Base-by-base conservation (phyloP, 2,888 invertebrate genomes). In the Protonemura montana region DNA sequence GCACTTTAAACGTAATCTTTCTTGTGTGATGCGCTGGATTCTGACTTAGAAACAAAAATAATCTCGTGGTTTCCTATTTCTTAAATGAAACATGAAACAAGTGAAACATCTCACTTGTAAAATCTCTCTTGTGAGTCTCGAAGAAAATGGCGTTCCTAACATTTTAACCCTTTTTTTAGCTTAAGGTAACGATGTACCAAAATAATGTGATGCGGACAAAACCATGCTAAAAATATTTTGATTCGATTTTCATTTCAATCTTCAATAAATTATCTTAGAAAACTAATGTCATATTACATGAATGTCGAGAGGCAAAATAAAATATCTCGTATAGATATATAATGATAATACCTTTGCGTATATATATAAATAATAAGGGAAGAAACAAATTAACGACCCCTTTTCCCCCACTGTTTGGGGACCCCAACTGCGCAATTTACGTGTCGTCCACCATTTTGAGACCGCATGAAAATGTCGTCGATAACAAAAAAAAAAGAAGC, bases 371-470 rank as follows among this genome's bases (percentile, higher is more conserved):
- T 10, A 35, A 35, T 35, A 59, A 59, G 59, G 59, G 59, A 21
- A 59, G 59, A 59, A 59, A 59, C 59, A 59, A 59, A 59, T 59
- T 59, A 59, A 59, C 59, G 59, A 59, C 59, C 59, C 13, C 59
- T 21, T 13, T 13, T 13, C 59, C 59, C 6, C 59, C 59, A 59
- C 59, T 16, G 7, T 35, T 59, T 59, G 59, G 59, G 59, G 59
- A 13, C 59, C 35, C 59, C 16, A 59, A 59, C 59, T 59, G 59
- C 59, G 59, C 59, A 59, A 59, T 59, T 59, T 59, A 59, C 59
- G 59, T 59, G 59, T 59, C 59, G 59, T 59, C 59, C 59, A 59
- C 59, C 59, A 59, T 59, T 59, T 59, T 59, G 59, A 16, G 59
- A 21, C 21, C 59, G 59, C 59, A 59, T 10, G 59, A 59, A 59